Evolutionary conservation across 2,797 vertebrate genomes (phyloP), one percentile per base, ranked within the genome.

Genomic region (Nannoperca obscura): DNA sequence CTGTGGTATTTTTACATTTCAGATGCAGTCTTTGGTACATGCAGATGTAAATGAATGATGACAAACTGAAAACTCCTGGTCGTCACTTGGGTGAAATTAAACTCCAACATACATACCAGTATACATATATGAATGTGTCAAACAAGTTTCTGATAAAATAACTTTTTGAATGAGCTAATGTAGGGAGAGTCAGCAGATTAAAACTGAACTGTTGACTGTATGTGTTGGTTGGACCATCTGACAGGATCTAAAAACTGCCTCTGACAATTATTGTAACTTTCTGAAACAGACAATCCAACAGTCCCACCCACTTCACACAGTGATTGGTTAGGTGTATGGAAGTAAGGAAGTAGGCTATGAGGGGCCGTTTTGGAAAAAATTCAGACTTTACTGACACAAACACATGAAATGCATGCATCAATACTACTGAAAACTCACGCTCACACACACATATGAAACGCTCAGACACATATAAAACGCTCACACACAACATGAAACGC

Each of bases 121-220:
- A 36, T 36, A 36, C 7, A 34, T 36, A 36, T 36, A 40, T 40
- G 40, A 53, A 74, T 61, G 65, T 54, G 36, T 74, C 58, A 54
- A 78, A 65, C 52, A 53, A 32, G 54, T 24, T 40, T 71, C 57
- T 68, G 62, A 61, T n/a, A n/a, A n/a, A n/a, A n/a, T n/a, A n/a
- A n/a, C 24, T 1, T 30, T 69, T 47, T 49, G 53, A 61, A 46
- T 58, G 22, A 80, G 34, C 15, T 15, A 67, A 34, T 3, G 24
- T 53, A 8, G 22, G 54, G n/a, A 60, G 32, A 42, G 49, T 46
- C 20, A 32, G 17, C 20, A 57, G 46, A 40, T 34, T 6, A 3
- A 30, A 22, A 19, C 22, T 36, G 55, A 55, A 22, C 4, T n/a
- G n/a, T n/a, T n/a, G n/a, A n/a, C n/a, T n/a, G n/a, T n/a, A n/a